These are phyloP conservation scores for Itoplectis maculator DNA, from an alignment of 2,888 invertebrate genomes.

Conservation along the genomic window DNA sequence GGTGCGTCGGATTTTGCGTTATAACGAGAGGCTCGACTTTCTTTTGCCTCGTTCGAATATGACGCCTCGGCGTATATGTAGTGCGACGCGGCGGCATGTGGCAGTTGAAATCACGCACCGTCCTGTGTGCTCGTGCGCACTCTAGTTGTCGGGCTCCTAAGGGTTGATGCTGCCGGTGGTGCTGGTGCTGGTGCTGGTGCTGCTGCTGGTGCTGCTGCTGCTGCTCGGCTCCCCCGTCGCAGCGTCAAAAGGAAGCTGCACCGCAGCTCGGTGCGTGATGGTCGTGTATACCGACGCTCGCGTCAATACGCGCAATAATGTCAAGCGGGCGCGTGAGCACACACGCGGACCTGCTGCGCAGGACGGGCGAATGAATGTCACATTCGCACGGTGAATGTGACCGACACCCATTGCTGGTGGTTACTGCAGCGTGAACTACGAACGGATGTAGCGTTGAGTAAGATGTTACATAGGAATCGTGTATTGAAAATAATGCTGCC, in stretches of 20 bases:
- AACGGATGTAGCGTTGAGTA: not conserved
- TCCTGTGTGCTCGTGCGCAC: slow-evolving; percentile 1
- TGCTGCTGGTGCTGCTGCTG: not conserved
- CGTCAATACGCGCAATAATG: slow-evolving; percentile 1
- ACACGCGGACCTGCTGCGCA: not conserved
- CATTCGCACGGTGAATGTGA: slow-evolving; percentile 1
- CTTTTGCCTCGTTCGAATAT: slow-evolving; percentile 45
- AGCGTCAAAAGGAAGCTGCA: slow-evolving; percentile 33
- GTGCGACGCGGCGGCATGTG: too few species aligned
- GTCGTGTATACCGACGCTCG: not conserved
- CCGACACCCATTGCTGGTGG: too few species aligned
- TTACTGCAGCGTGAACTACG: not conserved
- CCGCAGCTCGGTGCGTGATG: not conserved
- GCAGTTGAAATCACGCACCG: slow-evolving; percentile 70
- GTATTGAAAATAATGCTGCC: too few species aligned
- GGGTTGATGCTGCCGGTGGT: slow-evolving; percentile 20
- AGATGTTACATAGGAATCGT: not conserved
- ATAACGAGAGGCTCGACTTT: slow-evolving; percentile 58
- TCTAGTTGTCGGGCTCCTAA: not conserved
- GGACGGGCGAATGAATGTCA: too few species aligned
- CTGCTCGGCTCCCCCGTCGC: slow-evolving; percentile 7
- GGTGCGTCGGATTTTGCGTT: not conserved
- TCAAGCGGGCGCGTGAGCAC: too few species aligned
- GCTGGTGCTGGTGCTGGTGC: too few species aligned
- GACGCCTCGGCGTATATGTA: slow-evolving; percentile 7